phyloP scores from a whole-genome alignment of 2,113 vertebrate species.

The Cololabis saira region DNA sequence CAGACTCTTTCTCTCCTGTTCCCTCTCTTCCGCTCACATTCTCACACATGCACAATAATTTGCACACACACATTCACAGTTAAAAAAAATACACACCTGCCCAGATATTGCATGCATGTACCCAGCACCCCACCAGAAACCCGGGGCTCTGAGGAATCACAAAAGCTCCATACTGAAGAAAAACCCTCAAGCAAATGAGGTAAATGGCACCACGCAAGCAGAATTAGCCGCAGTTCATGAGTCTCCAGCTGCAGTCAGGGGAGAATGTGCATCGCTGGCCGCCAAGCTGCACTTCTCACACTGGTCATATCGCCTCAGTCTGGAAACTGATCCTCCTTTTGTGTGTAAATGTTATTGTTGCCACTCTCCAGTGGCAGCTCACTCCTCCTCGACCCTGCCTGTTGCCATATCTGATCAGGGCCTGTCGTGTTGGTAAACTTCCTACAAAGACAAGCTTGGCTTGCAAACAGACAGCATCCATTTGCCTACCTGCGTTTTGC shows the following conservation, averaged over 20 bases:
- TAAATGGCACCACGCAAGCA: slow-evolving; percentile 55
- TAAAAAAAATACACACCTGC: slow-evolving; percentile 53
- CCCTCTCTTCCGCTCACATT: slow-evolving; percentile 37
- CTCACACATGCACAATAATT: slow-evolving; percentile 36
- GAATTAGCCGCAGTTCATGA: slow-evolving; percentile 64
- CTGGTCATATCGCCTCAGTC: slow-evolving; percentile 41
- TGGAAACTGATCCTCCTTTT: slow-evolving; percentile 14
- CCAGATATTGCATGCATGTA: slow-evolving; percentile 47
- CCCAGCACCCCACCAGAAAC: slow-evolving; percentile 17
- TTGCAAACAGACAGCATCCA: slow-evolving; percentile 28
- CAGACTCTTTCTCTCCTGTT: slow-evolving; percentile 63
- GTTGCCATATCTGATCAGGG: slow-evolving; percentile 28
- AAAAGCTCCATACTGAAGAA: slow-evolving; percentile 55
- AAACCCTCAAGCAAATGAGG: slow-evolving; percentile 59
- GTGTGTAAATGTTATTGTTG: background rate
- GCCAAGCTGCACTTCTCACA: slow-evolving; percentile 30
- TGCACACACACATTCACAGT: slow-evolving; percentile 29
- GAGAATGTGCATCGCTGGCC: slow-evolving; percentile 13
- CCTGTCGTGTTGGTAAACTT: slow-evolving; percentile 33
- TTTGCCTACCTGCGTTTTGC: slow-evolving; percentile 29
- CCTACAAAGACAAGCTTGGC: slow-evolving; percentile 3
- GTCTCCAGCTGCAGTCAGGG: slow-evolving; percentile 35
- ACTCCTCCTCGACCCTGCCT: slow-evolving; percentile 2
- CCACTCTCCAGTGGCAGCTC: slow-evolving; percentile 1
- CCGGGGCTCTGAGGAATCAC: slow-evolving; percentile 46